Base-by-base conservation (phyloP, 1,140 invertebrate genomes). In the Lordiphosa collinella region DNA sequence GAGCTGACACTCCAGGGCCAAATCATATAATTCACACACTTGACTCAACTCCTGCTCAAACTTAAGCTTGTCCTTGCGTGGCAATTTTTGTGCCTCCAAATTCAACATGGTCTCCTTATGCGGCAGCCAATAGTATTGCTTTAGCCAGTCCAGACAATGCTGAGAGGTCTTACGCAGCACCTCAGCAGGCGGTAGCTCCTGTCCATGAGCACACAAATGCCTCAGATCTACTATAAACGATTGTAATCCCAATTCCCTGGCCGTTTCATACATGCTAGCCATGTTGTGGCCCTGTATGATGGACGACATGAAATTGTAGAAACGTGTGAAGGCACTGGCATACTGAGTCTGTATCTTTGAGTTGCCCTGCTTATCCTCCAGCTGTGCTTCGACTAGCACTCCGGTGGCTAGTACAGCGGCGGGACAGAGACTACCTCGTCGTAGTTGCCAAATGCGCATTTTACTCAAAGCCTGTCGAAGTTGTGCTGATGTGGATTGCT, bases 281-380 rank as follows among this genome's bases (percentile, higher is more conserved):
- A 86, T 72, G 41, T 62, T 85, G 34, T 75, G 55, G 1, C 41
- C 57, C 40, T 88, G 85, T 37, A 86, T 87, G 1, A 86, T 89
- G 7, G 88, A 88, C 0, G 78, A 89, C 88, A 89, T 89, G 14
- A 86, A 89, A 47, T 89, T 89, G 34, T 86, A 79, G 46, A 89
- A 89, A 4, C 88, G 60, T 0, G 73, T 88, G 13, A 89, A 79
- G 10, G 85, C 72, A 10, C 58, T 82, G 2, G 86, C 72, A 59
- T 89, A 89, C 6, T 63, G 56, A 0, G 47, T 63, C 32, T 79
- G 65, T n/a, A 86, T 44, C 1, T 58, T 62, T 1, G 8, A 1
- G 11, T 41, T 65, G 14, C 52, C 68, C 37, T 67, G 32, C 9
- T 37, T 50, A 38, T 69, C 69, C 18, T 69, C 46, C 16, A 88